These are phyloP conservation scores for Anabacerthia variegaticeps DNA, from an alignment of 2,797 vertebrate genomes.

Conservation along the genomic window DNA sequence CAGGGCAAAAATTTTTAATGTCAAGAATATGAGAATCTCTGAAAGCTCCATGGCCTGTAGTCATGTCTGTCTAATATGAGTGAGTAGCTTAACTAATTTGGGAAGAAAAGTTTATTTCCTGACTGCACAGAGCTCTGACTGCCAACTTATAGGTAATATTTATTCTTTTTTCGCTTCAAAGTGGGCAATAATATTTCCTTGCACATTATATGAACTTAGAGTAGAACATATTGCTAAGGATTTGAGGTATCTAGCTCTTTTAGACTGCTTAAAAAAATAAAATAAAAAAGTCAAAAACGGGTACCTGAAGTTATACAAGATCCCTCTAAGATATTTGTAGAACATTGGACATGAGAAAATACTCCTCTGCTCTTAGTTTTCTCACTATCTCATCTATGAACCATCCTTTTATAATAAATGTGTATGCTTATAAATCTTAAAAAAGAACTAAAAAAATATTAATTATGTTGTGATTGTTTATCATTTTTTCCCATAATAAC, in stretches of 20 bases:
- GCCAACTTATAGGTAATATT: not conserved
- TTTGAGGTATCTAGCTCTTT: not conserved
- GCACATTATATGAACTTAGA: not conserved
- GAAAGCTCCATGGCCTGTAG: conserved; percentile 10
- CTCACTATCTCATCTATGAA: not conserved
- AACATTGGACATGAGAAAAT: conserved; percentile 20
- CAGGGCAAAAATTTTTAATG: conserved; percentile 28
- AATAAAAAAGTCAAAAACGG: not conserved
- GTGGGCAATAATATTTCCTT: conserved; percentile 1
- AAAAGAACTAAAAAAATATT: not conserved
- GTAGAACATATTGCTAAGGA: not conserved
- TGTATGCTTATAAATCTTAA: not conserved
- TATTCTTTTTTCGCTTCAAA: conserved; percentile 1
- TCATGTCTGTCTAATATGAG: not conserved
- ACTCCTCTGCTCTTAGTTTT: conserved; percentile 17
- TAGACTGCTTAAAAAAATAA: not conserved
- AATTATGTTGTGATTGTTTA: conserved; percentile 69
- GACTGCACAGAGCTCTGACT: not conserved
- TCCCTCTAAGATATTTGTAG: not conserved
- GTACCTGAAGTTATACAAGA: not conserved
- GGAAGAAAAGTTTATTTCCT: conserved; percentile 39
- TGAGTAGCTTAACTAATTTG: conserved; percentile 3
- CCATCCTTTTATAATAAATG: conserved; percentile 15
- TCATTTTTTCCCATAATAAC: conserved; percentile 62
- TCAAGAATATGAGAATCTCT: conserved; percentile 4